Evolutionary conservation across 1,140 invertebrate genomes (phyloP).

Genomic region (Orchestia grillus): DNA sequence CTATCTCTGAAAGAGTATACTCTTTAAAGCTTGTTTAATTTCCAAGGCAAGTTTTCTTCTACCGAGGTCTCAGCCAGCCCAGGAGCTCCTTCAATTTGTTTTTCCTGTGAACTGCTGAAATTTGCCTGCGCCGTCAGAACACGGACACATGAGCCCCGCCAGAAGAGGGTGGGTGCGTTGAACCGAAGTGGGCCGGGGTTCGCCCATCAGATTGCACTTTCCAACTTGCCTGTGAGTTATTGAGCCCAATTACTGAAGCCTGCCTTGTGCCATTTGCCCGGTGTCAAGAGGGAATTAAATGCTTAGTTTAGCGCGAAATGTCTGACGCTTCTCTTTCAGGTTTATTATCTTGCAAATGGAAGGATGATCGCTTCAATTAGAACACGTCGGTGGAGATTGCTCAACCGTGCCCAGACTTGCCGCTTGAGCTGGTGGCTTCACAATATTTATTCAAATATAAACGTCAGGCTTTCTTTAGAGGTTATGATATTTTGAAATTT

Average conservation of each 20-base stretch:
- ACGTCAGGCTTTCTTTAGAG: too few relatives aligned
- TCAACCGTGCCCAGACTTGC: neutral
- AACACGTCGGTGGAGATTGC: constrained; percentile 22
- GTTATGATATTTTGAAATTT: too few relatives aligned
- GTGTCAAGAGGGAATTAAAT: constrained; percentile 55
- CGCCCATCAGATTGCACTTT: constrained; percentile 28
- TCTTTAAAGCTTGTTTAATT: neutral
- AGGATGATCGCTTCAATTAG: constrained; percentile 47
- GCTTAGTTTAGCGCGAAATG: constrained; percentile 55
- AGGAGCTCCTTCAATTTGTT: neutral
- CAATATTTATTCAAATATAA: neutral
- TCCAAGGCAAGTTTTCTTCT: neutral
- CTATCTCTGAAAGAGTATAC: neutral
- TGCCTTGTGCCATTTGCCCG: constrained; percentile 40
- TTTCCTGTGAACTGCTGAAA: neutral
- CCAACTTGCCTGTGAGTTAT: constrained; percentile 47
- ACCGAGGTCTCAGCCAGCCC: neutral
- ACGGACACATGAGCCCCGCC: neutral
- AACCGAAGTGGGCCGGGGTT: neutral
- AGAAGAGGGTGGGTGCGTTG: neutral
- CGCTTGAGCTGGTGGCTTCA: neutral
- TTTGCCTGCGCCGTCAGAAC: neutral
- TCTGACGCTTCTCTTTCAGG: constrained; percentile 48
- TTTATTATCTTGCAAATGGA: constrained; percentile 54
- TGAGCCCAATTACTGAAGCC: constrained; percentile 10